Evolutionary conservation across 2,888 invertebrate species (phyloP).

Genomic region (Dolomedes plantarius): DNA sequence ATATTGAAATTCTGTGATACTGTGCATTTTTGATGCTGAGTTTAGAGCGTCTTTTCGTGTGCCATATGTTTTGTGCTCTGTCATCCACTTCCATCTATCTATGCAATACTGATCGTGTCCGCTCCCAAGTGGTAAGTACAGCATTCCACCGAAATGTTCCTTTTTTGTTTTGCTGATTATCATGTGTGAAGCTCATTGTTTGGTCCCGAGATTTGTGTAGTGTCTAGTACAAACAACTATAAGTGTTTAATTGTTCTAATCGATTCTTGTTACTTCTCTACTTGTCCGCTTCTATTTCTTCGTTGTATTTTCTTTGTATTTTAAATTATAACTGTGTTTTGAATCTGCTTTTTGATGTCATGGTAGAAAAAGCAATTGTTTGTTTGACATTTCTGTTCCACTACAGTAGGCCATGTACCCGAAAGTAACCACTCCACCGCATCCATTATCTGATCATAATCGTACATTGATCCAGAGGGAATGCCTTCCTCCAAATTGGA

Average conservation of each 20-base stretch:
- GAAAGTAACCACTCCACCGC: too few species aligned
- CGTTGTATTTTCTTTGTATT: constrained; percentile 52
- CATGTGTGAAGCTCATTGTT: constrained; percentile 8
- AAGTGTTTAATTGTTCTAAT: constrained; percentile 43
- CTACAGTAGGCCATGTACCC: too few species aligned
- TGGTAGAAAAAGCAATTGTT: constrained; percentile 26
- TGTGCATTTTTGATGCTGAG: too few species aligned
- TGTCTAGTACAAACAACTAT: constrained; percentile 18
- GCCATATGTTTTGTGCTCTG: constrained; percentile 41
- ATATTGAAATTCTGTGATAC: too few species aligned
- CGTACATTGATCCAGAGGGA: too few species aligned
- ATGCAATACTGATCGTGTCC: constrained; percentile 43
- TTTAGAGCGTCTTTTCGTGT: not conserved
- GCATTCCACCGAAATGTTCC: constrained; percentile 25
- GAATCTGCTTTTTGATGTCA: constrained; percentile 18
- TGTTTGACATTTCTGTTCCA: too few species aligned
- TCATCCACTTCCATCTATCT: constrained; percentile 46
- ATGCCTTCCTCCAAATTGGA: too few species aligned
- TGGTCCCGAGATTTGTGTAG: constrained; percentile 52
- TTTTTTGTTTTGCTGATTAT: constrained; percentile 18
- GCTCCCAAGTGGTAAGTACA: constrained; percentile 39
- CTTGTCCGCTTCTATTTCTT: constrained; percentile 25
- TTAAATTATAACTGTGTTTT: constrained; percentile 35
- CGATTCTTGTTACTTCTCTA: constrained; percentile 24
- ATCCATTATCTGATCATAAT: too few species aligned